Percentiles rank a stretch among this genome's conserved stretches.
Conservation (phyloP, 2,888 invertebrate species). For the Phengaris alcon region DNA sequence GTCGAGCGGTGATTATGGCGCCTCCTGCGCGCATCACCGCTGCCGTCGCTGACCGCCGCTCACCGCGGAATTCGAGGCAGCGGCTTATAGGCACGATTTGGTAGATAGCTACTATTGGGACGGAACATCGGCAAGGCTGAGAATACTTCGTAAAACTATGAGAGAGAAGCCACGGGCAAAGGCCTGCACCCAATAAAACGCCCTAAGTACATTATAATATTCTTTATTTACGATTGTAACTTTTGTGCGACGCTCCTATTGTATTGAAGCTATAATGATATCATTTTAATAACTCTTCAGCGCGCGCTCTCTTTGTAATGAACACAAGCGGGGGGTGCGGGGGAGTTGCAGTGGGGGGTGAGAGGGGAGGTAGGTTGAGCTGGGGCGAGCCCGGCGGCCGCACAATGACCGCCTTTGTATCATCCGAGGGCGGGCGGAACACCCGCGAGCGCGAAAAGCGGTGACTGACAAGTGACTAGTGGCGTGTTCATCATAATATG, state of each 20-base stretch:
- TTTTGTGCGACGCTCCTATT: conserved; percentile 15
- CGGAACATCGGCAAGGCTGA: too few relatives aligned
- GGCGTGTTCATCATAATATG: neutral
- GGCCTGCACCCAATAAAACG: neutral
- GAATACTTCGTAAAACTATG: too few relatives aligned
- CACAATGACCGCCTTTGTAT: conserved; percentile 35
- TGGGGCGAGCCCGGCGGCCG: conserved; percentile 33
- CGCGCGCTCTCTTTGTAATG: conserved; percentile 19
- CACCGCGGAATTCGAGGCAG: too few relatives aligned
- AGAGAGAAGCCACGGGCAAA: neutral
- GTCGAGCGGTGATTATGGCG: too few relatives aligned
- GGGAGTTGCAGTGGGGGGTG: neutral
- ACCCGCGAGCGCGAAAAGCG: conserved; percentile 1
- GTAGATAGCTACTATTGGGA: too few relatives aligned
- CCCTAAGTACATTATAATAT: neutral
- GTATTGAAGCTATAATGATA: conserved; percentile 20
- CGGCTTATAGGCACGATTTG: too few relatives aligned
- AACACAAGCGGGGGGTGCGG: conserved; percentile 2
- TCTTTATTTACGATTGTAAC: conserved; percentile 14
- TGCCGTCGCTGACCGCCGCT: too few relatives aligned
- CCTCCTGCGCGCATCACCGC: too few relatives aligned
- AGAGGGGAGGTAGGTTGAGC: conserved; percentile 13
- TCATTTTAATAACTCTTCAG: conserved; percentile 20
- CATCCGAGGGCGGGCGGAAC: conserved; percentile 28
- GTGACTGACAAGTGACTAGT: neutral